A percentile compares a stretch with the other conserved stretches of the same genome.
Conservation (phyloP, 2,113 vertebrate genomes). For the Pungitius pungitius region DNA sequence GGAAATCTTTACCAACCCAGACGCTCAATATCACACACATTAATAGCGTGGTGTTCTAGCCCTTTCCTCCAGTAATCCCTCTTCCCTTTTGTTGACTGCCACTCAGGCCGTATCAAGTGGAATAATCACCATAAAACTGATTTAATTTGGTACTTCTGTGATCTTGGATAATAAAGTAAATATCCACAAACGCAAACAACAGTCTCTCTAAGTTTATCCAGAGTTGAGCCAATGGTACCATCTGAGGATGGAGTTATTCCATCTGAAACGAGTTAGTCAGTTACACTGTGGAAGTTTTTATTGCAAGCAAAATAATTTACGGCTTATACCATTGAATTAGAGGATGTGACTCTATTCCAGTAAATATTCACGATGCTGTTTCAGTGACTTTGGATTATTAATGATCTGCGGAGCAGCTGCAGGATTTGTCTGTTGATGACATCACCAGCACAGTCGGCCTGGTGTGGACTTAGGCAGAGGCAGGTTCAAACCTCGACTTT, state of each 20-base stretch:
- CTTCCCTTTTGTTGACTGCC: constrained; percentile 35
- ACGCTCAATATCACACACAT: background rate
- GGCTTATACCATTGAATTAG: constrained; percentile 15
- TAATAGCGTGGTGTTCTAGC: constrained; percentile 54
- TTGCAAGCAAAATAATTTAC: constrained; percentile 10
- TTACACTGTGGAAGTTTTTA: background rate
- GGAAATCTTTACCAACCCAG: constrained; percentile 27
- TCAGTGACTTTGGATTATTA: constrained; percentile 27
- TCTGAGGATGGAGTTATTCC: background rate
- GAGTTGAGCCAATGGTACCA: background rate
- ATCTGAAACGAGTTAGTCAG: background rate
- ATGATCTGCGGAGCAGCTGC: constrained; percentile 16
- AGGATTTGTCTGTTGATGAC: constrained; percentile 18
- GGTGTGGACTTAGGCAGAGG: background rate
- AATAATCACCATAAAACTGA: constrained; percentile 23
- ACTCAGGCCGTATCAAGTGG: constrained; percentile 22
- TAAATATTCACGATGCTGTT: constrained; percentile 8
- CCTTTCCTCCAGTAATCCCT: constrained; percentile 55
- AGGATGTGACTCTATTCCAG: constrained; percentile 4
- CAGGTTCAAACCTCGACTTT: background rate
- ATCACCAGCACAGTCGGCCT: background rate
- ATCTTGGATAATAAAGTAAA: background rate
- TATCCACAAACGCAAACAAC: background rate
- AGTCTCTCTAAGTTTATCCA: constrained; percentile 2
- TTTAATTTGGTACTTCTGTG: background rate